These are phyloP conservation scores for Pelecanus crispus DNA, from an alignment of 2,113 vertebrate genomes.

Conservation along the genomic window DNA sequence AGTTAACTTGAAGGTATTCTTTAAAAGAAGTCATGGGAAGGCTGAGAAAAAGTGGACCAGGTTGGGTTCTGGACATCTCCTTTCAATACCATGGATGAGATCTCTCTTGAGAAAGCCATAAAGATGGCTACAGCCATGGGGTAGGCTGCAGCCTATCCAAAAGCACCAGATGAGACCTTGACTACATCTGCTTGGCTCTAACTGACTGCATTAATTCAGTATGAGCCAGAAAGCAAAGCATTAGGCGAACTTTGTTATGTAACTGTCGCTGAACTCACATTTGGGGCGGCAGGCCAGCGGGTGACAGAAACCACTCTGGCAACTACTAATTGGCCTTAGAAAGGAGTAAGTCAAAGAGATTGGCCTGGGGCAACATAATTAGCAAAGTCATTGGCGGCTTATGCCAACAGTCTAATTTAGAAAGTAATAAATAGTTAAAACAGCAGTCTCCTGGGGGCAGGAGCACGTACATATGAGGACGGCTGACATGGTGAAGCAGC, in stretches of 20 bases:
- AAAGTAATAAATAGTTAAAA: constrained; percentile 65
- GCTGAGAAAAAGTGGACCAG: neutral
- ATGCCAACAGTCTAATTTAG: constrained; percentile 52
- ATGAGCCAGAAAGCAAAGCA: neutral
- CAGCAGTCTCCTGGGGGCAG: neutral
- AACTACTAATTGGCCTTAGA: constrained; percentile 42
- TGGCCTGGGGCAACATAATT: constrained; percentile 41
- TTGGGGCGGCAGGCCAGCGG: neutral
- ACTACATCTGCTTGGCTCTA: neutral
- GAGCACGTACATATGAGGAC: neutral
- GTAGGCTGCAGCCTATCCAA: neutral
- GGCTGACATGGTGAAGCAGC: neutral
- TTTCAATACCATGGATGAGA: neutral
- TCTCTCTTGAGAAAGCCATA: neutral
- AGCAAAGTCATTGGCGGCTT: constrained; percentile 59
- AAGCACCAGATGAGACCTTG: neutral
- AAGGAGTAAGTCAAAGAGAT: constrained; percentile 44
- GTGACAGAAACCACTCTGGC: constrained; percentile 51
- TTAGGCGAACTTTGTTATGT: constrained; percentile 12
- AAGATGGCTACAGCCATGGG: neutral
- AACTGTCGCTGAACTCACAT: neutral
- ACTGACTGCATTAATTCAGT: neutral
- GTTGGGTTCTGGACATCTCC: neutral
- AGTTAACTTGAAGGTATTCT: neutral
- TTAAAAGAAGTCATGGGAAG: neutral